These are phyloP conservation scores for Melipona quadrifasciata DNA, from an alignment of 1,140 invertebrate genomes.

Conservation along the genomic window DNA sequence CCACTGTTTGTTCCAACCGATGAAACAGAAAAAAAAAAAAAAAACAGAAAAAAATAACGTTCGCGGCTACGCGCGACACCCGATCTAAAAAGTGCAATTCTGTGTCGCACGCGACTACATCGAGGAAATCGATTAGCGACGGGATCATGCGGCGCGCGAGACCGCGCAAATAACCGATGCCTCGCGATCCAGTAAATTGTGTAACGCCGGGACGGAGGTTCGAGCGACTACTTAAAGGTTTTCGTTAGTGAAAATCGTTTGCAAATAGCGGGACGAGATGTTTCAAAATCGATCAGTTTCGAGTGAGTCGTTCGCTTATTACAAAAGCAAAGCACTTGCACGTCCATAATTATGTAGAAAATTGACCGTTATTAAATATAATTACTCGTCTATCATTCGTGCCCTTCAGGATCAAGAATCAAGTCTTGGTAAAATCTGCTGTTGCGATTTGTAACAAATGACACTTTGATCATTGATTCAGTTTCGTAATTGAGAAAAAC, in stretches of 20 bases:
- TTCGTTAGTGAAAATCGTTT: neutral
- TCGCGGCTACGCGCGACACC: conserved; percentile 55
- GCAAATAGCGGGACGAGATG: neutral
- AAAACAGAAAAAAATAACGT: conserved; percentile 51
- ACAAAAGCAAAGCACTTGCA: neutral
- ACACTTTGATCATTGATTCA: too few relatives aligned
- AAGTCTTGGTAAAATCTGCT: neutral
- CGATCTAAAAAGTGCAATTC: conserved; percentile 71
- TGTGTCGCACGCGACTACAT: conserved; percentile 65
- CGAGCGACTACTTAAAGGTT: too few relatives aligned
- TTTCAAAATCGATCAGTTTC: neutral
- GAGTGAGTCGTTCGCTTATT: neutral
- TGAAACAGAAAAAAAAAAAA: conserved; percentile 54
- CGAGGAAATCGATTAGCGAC: conserved; percentile 64
- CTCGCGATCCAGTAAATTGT: conserved; percentile 3
- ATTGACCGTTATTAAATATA: neutral
- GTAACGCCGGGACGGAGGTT: neutral
- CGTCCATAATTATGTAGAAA: neutral
- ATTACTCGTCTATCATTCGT: neutral
- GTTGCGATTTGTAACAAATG: neutral
- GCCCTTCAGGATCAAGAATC: too few relatives aligned
- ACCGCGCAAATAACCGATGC: conserved; percentile 27
- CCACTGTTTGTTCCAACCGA: conserved; percentile 31
- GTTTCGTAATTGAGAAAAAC: too few relatives aligned
- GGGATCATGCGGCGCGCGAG: conserved; percentile 57